phyloP scores from a whole-genome alignment of 2,888 invertebrate species.

The Serripes groenlandicus region DNA sequence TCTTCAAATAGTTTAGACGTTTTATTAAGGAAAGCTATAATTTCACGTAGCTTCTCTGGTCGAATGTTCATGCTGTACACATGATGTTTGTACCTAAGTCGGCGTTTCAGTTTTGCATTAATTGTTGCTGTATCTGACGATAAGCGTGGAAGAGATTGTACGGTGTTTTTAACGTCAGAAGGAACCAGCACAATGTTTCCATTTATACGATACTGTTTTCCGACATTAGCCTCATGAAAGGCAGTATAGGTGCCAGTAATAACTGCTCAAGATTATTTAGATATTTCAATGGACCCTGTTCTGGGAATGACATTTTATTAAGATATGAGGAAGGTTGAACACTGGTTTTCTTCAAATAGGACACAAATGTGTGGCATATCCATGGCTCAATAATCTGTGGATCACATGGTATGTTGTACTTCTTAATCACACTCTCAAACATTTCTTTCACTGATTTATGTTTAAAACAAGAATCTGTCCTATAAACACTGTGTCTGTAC shows the following conservation, averaged over 20 bases:
- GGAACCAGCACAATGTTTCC: conserved; percentile 65
- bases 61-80: too few species aligned
- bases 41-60: too few species aligned
- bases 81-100: conserved; percentile 23
- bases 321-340: conserved; percentile 14
- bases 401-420: conserved; percentile 7
- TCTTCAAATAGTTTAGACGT: too few species aligned
- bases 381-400: neutral
- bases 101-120: conserved; percentile 17
- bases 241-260: conserved; percentile 11
- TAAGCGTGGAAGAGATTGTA: conserved; percentile 46
- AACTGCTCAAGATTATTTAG: conserved; percentile 21
- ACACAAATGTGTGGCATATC: conserved; percentile 17
- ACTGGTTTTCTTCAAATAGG: conserved; percentile 1
- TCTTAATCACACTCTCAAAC: conserved; percentile 10
- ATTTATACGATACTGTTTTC: conserved; percentile 39
- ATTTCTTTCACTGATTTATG: conserved; percentile 8
- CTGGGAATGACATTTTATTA: conserved; percentile 20
- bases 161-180: conserved; percentile 50
- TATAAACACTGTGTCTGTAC: conserved; percentile 32
- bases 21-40: conserved; percentile 36
- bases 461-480: neutral
- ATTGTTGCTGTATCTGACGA: conserved; percentile 42
- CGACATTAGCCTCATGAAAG: conserved; percentile 46
- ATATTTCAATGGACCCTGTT: conserved; percentile 22